Base-by-base conservation (phyloP, 2,113 vertebrate species). In the Cheilinus undulatus region DNA sequence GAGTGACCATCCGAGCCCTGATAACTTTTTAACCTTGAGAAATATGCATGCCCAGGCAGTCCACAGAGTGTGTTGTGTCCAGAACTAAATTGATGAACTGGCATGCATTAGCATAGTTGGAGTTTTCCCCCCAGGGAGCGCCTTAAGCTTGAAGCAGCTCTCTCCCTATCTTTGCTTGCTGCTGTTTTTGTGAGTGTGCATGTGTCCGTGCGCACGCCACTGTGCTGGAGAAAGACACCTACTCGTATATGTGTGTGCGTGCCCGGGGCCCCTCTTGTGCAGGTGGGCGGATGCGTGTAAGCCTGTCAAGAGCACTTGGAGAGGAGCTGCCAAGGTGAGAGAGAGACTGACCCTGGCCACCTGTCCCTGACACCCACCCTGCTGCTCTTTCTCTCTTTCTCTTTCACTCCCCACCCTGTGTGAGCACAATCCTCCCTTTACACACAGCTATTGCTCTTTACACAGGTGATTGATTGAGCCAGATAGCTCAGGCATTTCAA, bases 391-490 rank as follows among this genome's bases (percentile, higher is more conserved):
- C 64, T 45, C 45, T 58, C 53, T 32, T 54, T 26, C 50, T 45
- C 23, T 26, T 26, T 20, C 40, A 30, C 48, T 43, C 34, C 32
- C 43, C 20, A 0, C 49, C 51, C 45, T 40, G 45, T 1, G 10
- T 19, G 46, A 45, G 45, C 58, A 38, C 64, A 38, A 42, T 58
- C 63, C 57, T 59, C 72, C 68, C 54, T 78, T 65, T 45, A 42
- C 63, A 54, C 71, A 69, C 50, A 76, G 45, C 51, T 48, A 54
- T 69, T 78, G 73, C 38, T 86, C 72, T 86, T 76, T 73, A 22
- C 69, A 46, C 78, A 76, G 78, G 88, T 92, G 92, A 92, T 85
- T 93, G 91, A 92, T 93, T 67, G 85, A 80, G 64, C 63, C 53
- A 54, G 81, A 80, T 78, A 83, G 56, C 74, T 54, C 64, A 62